A percentile compares a stretch with the other conserved stretches of the same genome.
Conservation (phyloP, 2,888 invertebrate genomes). For the Nineta flava region DNA sequence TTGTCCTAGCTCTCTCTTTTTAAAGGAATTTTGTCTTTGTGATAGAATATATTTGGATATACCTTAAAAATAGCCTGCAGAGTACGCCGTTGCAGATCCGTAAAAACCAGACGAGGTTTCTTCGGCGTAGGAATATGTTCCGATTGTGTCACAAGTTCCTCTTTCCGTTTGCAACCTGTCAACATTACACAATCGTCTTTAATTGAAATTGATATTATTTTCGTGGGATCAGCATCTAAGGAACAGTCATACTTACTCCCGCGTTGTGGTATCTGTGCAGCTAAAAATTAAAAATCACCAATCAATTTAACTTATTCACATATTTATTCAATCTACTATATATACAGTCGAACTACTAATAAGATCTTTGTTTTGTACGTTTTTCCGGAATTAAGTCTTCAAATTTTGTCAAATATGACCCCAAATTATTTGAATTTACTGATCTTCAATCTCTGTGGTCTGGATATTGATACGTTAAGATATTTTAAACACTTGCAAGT, state of each 20-base stretch:
- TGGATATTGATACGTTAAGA: too few species aligned
- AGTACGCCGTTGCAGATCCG: constrained; percentile 98
- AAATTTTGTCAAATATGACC: too few species aligned
- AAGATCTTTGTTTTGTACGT: too few species aligned
- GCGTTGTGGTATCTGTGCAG: constrained; percentile 79
- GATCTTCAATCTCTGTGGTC: too few species aligned
- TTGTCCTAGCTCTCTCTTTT: too few species aligned
- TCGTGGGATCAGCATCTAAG: not conserved
- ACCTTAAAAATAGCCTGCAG: constrained; percentile 99
- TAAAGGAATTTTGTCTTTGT: too few species aligned
- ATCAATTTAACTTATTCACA: too few species aligned
- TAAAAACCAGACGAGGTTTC: constrained; percentile 99
- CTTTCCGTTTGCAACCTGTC: constrained; percentile 89
- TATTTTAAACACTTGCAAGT: too few species aligned
- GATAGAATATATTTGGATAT: not conserved
- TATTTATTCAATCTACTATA: too few species aligned
- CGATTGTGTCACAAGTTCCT: constrained; percentile 61
- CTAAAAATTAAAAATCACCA: constrained; percentile 43
- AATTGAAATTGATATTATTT: constrained; percentile 5
- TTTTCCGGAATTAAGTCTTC: too few species aligned
- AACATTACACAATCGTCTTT: constrained; percentile 8
- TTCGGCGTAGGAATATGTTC: constrained; percentile 87
- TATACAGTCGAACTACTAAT: too few species aligned
- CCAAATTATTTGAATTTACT: too few species aligned
- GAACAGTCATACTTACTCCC: constrained; percentile 54